These are phyloP conservation scores for Acipenser transmontanus DNA, from an alignment of 2,797 vertebrate species.

Conservation along the genomic window DNA sequence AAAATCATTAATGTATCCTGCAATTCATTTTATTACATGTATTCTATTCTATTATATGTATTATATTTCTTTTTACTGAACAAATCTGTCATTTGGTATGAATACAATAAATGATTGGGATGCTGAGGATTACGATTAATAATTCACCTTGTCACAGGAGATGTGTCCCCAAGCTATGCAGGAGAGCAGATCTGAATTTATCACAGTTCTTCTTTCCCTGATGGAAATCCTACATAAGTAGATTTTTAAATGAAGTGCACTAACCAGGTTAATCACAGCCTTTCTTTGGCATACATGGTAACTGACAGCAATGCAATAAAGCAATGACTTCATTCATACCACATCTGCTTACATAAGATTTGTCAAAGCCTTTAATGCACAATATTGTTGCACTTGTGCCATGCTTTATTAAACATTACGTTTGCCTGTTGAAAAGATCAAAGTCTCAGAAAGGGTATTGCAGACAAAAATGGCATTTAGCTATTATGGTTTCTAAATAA, in stretches of 20 bases:
- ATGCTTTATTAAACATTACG: neutral
- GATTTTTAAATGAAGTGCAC: neutral
- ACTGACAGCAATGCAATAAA: neutral
- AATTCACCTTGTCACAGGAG: constrained; percentile 7
- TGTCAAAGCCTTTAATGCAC: neutral
- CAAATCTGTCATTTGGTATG: constrained; percentile 6
- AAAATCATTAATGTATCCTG: too few relatives aligned
- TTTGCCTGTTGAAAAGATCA: too few relatives aligned
- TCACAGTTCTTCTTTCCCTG: neutral
- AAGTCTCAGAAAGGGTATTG: too few relatives aligned
- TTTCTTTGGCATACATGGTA: neutral
- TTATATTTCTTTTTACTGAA: neutral
- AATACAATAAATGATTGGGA: constrained; percentile 5
- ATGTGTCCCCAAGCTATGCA: constrained; percentile 1
- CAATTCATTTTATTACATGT: too few relatives aligned
- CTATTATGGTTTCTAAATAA: too few relatives aligned
- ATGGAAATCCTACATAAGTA: neutral
- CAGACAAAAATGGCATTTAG: too few relatives aligned
- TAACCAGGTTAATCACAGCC: neutral
- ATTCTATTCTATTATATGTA: too few relatives aligned
- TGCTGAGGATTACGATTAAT: neutral
- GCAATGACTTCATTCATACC: neutral
- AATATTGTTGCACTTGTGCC: neutral
- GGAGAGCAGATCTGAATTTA: neutral
- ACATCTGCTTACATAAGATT: neutral